Evolutionary conservation across 2,113 vertebrate genomes (phyloP).

Genomic region (Mormyrus iriodes): DNA sequence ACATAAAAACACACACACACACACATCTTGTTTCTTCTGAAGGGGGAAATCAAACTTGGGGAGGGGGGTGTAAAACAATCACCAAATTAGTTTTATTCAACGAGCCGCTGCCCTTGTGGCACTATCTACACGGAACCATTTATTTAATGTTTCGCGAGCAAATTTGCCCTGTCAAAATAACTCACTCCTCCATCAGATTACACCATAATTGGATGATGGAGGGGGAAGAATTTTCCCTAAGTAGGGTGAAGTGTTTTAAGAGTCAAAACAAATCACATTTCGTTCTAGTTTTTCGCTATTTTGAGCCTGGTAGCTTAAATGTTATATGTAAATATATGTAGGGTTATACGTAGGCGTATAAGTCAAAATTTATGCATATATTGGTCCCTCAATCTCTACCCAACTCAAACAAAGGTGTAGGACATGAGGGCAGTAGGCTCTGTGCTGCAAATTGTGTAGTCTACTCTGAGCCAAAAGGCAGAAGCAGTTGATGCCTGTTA

Average conservation of each 20-base stretch:
- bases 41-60: not conserved
- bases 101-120: not conserved
- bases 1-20: not conserved
- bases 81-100: not conserved
- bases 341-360: not conserved
- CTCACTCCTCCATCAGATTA: not conserved
- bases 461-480: not conserved
- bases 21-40: not conserved
- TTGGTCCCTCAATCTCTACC: not conserved
- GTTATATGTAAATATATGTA: not conserved
- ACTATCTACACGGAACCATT: slow-evolving; percentile 1
- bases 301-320: not conserved
- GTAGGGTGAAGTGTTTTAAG: not conserved
- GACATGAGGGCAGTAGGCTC: not conserved
- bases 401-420: not conserved
- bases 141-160: not conserved
- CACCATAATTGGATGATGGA: not conserved
- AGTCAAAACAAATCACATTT: not conserved
- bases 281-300: not conserved
- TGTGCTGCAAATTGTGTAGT: not conserved
- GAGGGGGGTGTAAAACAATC: not conserved
- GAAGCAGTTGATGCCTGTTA: not conserved
- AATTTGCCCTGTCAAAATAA: not conserved
- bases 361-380: not conserved
- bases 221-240: not conserved